Conservation (phyloP, 2,888 invertebrate species). For the Patella caerulea region DNA sequence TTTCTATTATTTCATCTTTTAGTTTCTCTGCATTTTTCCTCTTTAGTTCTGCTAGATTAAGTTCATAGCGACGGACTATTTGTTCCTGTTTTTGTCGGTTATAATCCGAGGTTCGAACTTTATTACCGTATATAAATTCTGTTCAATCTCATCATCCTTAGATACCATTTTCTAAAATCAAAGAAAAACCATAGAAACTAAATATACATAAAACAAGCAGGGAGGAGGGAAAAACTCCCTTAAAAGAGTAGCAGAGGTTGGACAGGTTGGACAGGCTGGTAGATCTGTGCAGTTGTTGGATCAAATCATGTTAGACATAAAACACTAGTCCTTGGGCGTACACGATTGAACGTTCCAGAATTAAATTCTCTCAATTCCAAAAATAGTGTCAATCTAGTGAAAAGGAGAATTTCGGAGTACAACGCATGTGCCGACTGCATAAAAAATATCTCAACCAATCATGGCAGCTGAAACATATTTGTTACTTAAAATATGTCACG, state of each 20-base stretch:
- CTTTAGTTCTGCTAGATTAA: constrained; percentile 56
- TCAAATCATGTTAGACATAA: not conserved
- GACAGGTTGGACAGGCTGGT: not conserved
- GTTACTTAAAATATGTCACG: too few species aligned
- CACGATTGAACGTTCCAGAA: too few species aligned
- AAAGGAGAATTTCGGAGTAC: too few species aligned
- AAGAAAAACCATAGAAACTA: not conserved
- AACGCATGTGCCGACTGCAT: too few species aligned
- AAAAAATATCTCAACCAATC: too few species aligned
- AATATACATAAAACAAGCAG: not conserved
- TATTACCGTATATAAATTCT: constrained; percentile 60
- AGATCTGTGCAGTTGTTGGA: not conserved
- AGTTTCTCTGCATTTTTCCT: constrained; percentile 59
- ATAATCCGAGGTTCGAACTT: constrained; percentile 66
- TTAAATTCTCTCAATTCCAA: too few species aligned
- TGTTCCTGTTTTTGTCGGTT: constrained; percentile 68
- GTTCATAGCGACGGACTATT: constrained; percentile 57
- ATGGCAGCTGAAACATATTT: too few species aligned
- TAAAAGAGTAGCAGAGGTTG: too few species aligned
- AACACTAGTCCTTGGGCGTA: too few species aligned
- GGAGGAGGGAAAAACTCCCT: too few species aligned
- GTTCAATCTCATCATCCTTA: constrained; percentile 66
- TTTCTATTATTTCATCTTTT: constrained; percentile 56
- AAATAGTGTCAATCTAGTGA: too few species aligned
- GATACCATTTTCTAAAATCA: constrained; percentile 65